Evolutionary conservation across 2,113 vertebrate species (phyloP).

Genomic region (Ammodytes dubius): DNA sequence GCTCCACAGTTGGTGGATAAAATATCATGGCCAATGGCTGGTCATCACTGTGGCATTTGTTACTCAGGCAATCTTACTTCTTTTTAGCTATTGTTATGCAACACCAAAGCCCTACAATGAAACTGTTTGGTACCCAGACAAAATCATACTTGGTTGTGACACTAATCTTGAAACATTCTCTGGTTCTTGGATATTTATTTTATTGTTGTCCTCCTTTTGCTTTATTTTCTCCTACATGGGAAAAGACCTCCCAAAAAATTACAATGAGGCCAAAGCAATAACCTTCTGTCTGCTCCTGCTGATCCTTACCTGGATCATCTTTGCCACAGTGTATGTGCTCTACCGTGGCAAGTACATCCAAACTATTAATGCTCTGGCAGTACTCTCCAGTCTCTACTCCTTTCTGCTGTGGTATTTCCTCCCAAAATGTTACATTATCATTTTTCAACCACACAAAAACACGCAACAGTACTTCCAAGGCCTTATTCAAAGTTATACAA

Average conservation of each 20-base stretch:
- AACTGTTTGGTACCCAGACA: conserved; percentile 46
- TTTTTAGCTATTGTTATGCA: conserved; percentile 33
- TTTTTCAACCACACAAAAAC: conserved; percentile 86
- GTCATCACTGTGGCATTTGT: conserved; percentile 74
- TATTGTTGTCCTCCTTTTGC: too few species aligned
- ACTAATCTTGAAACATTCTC: rapidly evolving
- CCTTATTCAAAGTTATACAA: conserved; percentile 89
- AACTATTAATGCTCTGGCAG: conserved; percentile 63
- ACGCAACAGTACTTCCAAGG: conserved; percentile 87
- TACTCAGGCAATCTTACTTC: conserved; percentile 75
- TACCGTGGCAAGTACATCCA: conserved; percentile 76
- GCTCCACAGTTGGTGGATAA: conserved; percentile 84
- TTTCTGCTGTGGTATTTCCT: conserved; percentile 88
- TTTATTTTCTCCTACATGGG: conserved; percentile 90
- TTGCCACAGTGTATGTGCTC: conserved; percentile 71
- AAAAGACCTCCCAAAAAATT: conserved; percentile 91
- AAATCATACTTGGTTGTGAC: conserved; percentile 84
- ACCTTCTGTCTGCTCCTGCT: conserved; percentile 89
- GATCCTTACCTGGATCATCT: conserved; percentile 84
- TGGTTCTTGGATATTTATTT: too few species aligned
- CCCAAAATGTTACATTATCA: conserved; percentile 87
- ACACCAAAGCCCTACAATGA: conserved; percentile 76
- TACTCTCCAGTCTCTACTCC: conserved; percentile 79
- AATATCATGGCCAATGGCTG: conserved; percentile 81
- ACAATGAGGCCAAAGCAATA: conserved; percentile 91